Percentiles rank a stretch among this genome's conserved stretches.
phyloP scores from a whole-genome alignment of 1,140 invertebrate genomes.

The Lethrus apterus region DNA sequence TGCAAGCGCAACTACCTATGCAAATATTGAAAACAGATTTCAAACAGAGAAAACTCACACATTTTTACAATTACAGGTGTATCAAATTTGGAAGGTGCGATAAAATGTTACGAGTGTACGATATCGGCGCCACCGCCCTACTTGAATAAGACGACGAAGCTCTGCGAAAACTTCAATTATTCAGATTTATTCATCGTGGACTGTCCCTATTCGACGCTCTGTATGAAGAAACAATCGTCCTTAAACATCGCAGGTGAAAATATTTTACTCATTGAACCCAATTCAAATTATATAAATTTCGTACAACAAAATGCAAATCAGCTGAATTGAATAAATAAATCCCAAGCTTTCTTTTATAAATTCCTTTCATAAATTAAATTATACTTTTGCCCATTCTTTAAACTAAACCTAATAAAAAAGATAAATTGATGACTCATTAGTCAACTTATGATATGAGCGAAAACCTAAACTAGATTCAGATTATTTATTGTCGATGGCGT shows the following conservation, averaged over 20 bases:
- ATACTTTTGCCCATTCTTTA: no score
- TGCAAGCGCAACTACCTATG: no score
- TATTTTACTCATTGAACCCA: not conserved
- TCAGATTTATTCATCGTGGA: conserved; percentile 57
- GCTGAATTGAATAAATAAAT: no score
- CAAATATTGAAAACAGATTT: no score
- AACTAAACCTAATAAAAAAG: no score
- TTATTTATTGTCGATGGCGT: no score
- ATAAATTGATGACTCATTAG: no score
- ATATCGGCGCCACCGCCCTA: conserved; percentile 47
- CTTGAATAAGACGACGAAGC: conserved; percentile 46
- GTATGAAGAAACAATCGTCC: conserved; percentile 57
- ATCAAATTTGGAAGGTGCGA: conserved; percentile 17
- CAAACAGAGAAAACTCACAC: no score
- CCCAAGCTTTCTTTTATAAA: no score
- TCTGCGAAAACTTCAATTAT: conserved; percentile 66
- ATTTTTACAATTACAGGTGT: conserved; percentile 29
- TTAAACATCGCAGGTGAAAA: conserved; percentile 27
- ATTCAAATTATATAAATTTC: not conserved
- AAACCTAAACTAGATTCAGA: no score
- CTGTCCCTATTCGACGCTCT: conserved; percentile 74
- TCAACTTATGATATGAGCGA: no score
- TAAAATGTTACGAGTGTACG: conserved; percentile 61
- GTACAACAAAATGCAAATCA: not conserved
- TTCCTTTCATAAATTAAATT: no score